Evolutionary conservation across 2,113 vertebrate species (phyloP).

Genomic region (Ceuthmochares aereus): DNA sequence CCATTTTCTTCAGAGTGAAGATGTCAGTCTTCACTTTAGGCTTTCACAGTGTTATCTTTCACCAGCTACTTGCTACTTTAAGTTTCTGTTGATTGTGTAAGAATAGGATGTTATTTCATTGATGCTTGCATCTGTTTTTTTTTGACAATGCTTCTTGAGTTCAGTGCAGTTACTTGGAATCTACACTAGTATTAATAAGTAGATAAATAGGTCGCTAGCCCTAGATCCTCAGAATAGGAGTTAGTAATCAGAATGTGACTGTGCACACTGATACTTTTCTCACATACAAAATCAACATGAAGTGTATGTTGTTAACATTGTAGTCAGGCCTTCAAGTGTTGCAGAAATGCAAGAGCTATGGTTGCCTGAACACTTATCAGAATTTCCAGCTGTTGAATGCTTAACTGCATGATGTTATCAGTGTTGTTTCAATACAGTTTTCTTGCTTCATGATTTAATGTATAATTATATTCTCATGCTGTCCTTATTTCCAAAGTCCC

Average conservation of each 20-base stretch:
- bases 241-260: neutral
- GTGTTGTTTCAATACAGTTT: neutral
- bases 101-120: neutral
- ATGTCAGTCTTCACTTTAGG: neutral
- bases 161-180: neutral
- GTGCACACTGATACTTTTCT: neutral
- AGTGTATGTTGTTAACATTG: neutral
- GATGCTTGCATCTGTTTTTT: neutral
- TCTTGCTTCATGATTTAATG: neutral
- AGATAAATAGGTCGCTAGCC: neutral
- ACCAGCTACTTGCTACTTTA: neutral
- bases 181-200: neutral
- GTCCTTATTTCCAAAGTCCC: neutral
- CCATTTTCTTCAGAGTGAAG: neutral
- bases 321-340: neutral
- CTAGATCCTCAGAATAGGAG: neutral
- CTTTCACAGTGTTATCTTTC: neutral
- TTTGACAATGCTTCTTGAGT: fast-evolving
- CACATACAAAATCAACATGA: neutral
- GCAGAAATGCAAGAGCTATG: neutral
- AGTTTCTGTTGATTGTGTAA: neutral
- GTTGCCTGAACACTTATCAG: neutral
- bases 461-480: neutral
- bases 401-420: neutral
- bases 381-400: neutral